Conservation (phyloP, 2,888 invertebrate genomes). For the Lepidochitona cinerea region DNA sequence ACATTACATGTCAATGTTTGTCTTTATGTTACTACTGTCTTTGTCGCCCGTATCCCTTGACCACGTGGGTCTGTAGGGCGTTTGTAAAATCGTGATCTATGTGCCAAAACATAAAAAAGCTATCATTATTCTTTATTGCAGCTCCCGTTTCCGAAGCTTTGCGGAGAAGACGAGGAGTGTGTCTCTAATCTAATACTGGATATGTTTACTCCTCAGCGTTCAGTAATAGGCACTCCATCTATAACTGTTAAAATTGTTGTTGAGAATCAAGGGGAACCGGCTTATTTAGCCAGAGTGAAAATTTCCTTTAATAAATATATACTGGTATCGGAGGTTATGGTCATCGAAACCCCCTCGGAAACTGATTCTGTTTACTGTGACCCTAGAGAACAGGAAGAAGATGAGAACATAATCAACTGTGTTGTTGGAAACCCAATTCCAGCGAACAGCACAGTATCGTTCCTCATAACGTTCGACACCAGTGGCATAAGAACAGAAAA, state of each 20-base stretch:
- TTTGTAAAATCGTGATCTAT: neutral
- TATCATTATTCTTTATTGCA: neutral
- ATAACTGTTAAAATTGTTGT: neutral
- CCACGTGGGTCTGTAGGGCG: no score
- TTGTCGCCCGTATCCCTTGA: no score
- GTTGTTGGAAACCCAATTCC: conserved; percentile 3
- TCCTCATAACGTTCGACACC: neutral
- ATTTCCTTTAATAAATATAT: neutral
- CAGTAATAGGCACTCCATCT: neutral
- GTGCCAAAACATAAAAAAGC: neutral
- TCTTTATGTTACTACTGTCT: no score
- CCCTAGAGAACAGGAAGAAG: neutral
- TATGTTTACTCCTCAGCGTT: neutral
- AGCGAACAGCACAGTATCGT: neutral
- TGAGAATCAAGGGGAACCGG: neutral
- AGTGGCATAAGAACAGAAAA: neutral
- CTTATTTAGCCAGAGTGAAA: neutral
- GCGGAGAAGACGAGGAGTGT: neutral
- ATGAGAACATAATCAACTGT: neutral
- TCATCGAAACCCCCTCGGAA: neutral
- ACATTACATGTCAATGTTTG: no score
- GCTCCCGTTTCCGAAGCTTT: neutral
- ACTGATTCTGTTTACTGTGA: neutral
- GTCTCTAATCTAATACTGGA: neutral
- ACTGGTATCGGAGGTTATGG: neutral